Percentiles rank a stretch among this genome's conserved stretches.
phyloP scores from a whole-genome alignment of 2,888 invertebrate species.

The Zele albiditarsus region DNA sequence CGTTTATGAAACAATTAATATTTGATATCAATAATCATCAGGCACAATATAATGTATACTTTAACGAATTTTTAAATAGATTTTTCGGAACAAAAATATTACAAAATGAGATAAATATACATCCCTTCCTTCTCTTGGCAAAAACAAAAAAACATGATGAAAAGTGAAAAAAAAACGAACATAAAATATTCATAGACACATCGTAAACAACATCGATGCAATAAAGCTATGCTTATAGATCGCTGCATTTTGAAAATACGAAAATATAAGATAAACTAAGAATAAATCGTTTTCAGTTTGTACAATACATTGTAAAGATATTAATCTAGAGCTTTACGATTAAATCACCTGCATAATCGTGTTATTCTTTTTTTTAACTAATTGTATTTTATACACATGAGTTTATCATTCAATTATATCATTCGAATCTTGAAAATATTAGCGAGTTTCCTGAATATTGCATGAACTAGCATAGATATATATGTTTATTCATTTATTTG shows the following conservation, averaged over 20 bases:
- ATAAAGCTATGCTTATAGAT: neutral
- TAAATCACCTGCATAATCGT: neutral
- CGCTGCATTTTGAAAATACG: constrained; percentile 13
- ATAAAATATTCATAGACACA: neutral
- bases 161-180: neutral
- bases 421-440: neutral
- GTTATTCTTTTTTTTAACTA: neutral
- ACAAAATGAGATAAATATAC: neutral
- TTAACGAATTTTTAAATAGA: constrained; percentile 15
- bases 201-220: neutral
- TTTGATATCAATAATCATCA: constrained; percentile 14
- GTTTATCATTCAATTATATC: neutral
- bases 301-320: constrained; percentile 18
- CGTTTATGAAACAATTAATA: constrained; percentile 9
- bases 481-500: constrained; percentile 8
- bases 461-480: constrained; percentile 38
- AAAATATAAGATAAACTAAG: constrained; percentile 7
- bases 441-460: neutral
- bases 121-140: neutral
- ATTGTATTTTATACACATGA: constrained; percentile 2
- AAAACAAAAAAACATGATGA: constrained; percentile 1
- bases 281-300: constrained; percentile 24
- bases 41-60: constrained; percentile 1
- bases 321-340: neutral
- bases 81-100: neutral